These are phyloP conservation scores for Geotrupes spiniger DNA, from an alignment of 2,888 invertebrate genomes.

Conservation along the genomic window DNA sequence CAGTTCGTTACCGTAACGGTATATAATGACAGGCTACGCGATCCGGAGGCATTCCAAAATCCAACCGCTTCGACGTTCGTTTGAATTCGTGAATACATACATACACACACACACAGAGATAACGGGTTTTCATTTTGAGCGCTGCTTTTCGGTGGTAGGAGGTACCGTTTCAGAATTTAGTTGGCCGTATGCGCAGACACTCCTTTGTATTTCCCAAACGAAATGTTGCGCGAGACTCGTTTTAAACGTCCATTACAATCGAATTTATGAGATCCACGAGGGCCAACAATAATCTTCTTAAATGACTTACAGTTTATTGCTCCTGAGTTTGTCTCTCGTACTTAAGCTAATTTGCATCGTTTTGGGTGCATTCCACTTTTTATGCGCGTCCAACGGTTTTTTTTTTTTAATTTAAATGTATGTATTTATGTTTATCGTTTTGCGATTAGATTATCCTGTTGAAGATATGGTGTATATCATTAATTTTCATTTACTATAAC, in stretches of 20 bases:
- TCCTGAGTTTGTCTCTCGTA: too few relatives aligned
- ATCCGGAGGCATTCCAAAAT: conserved; percentile 10
- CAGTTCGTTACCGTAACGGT: conserved; percentile 2
- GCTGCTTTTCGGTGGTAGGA: conserved; percentile 26
- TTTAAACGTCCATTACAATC: too few relatives aligned
- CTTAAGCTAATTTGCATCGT: too few relatives aligned
- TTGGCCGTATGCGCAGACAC: conserved; percentile 32
- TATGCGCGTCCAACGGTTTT: too few relatives aligned
- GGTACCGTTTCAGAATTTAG: conserved; percentile 34
- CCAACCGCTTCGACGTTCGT: conserved; percentile 21
- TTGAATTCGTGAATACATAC: conserved; percentile 13
- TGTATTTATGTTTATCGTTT: too few relatives aligned
- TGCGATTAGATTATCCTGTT: too few relatives aligned
- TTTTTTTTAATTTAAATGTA: too few relatives aligned
- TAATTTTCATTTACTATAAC: too few relatives aligned
- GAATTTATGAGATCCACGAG: too few relatives aligned
- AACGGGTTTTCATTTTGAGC: conserved; percentile 25
- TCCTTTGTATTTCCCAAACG: conserved; percentile 25
- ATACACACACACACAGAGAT: conserved; percentile 10
- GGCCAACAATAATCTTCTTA: neutral
- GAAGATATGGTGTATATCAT: too few relatives aligned
- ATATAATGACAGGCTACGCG: conserved; percentile 5
- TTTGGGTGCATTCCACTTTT: too few relatives aligned
- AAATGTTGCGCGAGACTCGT: too few relatives aligned
- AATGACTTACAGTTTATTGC: conserved; percentile 4